These are phyloP conservation scores for Sitta europaea DNA, from an alignment of 2,113 vertebrate genomes.

Conservation along the genomic window DNA sequence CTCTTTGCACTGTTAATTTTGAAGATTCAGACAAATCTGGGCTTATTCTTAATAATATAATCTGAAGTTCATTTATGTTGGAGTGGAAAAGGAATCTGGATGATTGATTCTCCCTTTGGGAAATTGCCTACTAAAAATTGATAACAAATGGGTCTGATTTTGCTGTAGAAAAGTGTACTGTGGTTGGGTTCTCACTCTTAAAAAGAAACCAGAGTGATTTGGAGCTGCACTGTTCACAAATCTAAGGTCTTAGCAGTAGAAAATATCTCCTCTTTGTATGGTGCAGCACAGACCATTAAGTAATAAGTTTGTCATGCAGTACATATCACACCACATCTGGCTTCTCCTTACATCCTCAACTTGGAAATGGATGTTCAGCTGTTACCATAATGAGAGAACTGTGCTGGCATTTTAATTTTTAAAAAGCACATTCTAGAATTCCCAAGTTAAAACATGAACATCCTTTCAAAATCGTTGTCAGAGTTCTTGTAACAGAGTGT, in stretches of 20 bases:
- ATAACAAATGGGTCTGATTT: neutral
- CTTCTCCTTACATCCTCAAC: neutral
- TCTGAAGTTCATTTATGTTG: neutral
- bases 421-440: neutral
- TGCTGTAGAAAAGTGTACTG: neutral
- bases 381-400: neutral
- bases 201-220: neutral
- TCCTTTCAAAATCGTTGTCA: neutral
- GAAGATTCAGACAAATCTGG: neutral
- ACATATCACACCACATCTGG: neutral
- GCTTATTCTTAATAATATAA: neutral
- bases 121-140: neutral
- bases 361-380: constrained; percentile 29
- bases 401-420: constrained; percentile 6
- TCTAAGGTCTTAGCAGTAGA: neutral
- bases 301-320: neutral
- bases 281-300: neutral
- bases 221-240: neutral
- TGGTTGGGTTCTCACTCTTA: neutral
- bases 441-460: neutral
- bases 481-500: neutral
- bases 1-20: neutral
- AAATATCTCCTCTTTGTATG: neutral
- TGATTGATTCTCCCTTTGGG: neutral
- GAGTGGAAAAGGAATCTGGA: neutral